Evolutionary conservation across 2,888 invertebrate genomes (phyloP).

Genomic region (Athalia rosae): DNA sequence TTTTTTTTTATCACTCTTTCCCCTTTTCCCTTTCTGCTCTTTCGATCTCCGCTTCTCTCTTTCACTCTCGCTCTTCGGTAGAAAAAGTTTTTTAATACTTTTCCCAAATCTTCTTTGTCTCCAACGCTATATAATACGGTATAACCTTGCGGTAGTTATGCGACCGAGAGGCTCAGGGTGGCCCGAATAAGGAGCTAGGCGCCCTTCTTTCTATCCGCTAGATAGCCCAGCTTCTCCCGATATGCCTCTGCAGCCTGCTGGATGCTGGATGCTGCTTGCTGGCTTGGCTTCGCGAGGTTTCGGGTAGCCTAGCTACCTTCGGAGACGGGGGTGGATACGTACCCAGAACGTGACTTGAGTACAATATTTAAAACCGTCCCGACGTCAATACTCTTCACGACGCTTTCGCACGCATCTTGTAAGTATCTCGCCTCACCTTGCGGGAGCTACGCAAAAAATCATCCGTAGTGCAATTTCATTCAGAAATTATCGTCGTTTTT

Average conservation of each 20-base stretch:
- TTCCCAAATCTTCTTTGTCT: constrained; percentile 57
- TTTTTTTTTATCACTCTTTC: neutral
- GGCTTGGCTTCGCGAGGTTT: constrained; percentile 44
- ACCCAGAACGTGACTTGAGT: constrained; percentile 71
- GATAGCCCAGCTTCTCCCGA: constrained; percentile 20
- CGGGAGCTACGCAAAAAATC: neutral
- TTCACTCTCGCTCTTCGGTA: neutral
- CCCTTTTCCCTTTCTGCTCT: neutral
- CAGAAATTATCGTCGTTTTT: too few relatives aligned
- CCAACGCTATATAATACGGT: constrained; percentile 42
- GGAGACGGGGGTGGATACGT: constrained; percentile 61
- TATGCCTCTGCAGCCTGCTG: neutral
- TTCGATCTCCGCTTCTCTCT: neutral
- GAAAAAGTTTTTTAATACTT: constrained; percentile 43
- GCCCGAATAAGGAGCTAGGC: neutral
- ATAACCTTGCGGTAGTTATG: constrained; percentile 68
- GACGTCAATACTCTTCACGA: constrained; percentile 70
- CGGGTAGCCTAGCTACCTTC: constrained; percentile 40
- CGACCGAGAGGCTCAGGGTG: constrained; percentile 58
- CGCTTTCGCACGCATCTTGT: constrained; percentile 55
- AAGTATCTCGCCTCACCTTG: constrained; percentile 19
- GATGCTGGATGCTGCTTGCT: neutral
- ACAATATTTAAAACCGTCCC: constrained; percentile 71
- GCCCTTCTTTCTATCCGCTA: neutral
- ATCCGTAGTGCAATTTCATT: neutral